Evolutionary conservation across 2,888 invertebrate genomes (phyloP), one percentile per base, ranked within the genome.

Genomic region (Biston betularia): DNA sequence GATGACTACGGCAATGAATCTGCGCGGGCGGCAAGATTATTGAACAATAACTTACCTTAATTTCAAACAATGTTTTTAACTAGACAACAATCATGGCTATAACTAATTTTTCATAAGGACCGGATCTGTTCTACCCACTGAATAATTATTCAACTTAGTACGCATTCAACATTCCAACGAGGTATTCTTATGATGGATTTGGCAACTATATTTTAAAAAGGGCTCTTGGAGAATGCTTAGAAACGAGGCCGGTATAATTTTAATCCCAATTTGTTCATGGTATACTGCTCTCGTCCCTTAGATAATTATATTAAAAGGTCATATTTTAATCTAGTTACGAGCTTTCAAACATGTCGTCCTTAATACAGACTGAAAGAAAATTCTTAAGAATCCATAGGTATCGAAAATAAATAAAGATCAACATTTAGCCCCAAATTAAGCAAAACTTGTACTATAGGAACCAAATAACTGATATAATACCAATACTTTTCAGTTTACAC

Each of bases 41-140:
- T 12, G 8, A 42, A 24, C 48, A 50, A 52, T 42, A 50, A 59
- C 35, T 38, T 33, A 49, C 49, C 1, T 34, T 15, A 1, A 52
- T 33, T 10, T 56, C n/a, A 53, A 64, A 58, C 64, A 64, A 54
- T 64, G 54, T 54, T 48, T 64, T 59, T 59, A 59, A 64, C 59
- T 64, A 59, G 35, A 59, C 52, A 64, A 58, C 15, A 46, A 58
- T 45, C 35, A 45, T 48, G 59, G 55, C 54, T n/a, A 53, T 45
- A 10, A 46, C 15, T 15, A 45, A 59, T 64, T 54, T 42, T 55
- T 65, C 48, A 59, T 49, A 35, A 59, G 40, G 15, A 50, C 49
- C 34, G 46, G 52, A 40, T 45, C 44, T 60, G 5, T 15, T 57
- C 65, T 61, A 14, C 61, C 56, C 65, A 65, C 65, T 46, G 46